phyloP scores from a whole-genome alignment of 2,888 invertebrate genomes.

The Operophtera brumata region DNA sequence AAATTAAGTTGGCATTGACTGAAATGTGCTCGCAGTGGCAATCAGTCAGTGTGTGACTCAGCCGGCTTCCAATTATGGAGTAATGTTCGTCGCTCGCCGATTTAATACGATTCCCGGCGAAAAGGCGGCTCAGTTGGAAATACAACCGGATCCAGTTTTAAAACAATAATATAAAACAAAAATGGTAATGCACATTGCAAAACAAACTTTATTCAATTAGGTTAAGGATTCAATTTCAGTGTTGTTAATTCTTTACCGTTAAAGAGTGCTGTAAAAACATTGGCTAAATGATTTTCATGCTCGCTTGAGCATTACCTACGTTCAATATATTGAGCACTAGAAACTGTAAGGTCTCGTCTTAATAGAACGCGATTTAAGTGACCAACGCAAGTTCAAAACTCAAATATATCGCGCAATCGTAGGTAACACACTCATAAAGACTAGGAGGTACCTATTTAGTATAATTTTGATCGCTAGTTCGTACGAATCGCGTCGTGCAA shows the following conservation, averaged over 20 bases:
- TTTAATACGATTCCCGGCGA: conserved; percentile 1
- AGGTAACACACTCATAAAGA: too few species aligned
- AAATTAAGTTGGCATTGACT: conserved; percentile 32
- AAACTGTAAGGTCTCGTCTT: too few species aligned
- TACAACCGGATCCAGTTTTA: conserved; percentile 1
- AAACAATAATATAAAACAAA: conserved; percentile 11
- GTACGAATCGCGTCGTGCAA: too few species aligned
- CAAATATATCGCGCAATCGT: too few species aligned
- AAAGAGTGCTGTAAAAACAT: conserved; percentile 9
- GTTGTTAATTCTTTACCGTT: background rate
- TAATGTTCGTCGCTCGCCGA: conserved; percentile 6
- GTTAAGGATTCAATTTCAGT: conserved; percentile 4
- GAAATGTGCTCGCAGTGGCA: conserved; percentile 23
- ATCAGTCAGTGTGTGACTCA: conserved; percentile 28
- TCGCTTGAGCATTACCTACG: conserved; percentile 8
- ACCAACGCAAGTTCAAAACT: too few species aligned
- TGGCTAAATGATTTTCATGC: conserved; percentile 12
- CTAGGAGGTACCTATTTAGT: too few species aligned
- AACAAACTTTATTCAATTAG: background rate
- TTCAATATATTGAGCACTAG: conserved; percentile 8
- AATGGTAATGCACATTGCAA: background rate
- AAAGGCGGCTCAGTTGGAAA: conserved; percentile 1
- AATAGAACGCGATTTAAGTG: too few species aligned
- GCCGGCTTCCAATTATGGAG: conserved; percentile 23
- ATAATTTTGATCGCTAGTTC: too few species aligned